Evolutionary conservation across 2,113 vertebrate genomes (phyloP).

Genomic region (Odontophorus gujanensis): DNA sequence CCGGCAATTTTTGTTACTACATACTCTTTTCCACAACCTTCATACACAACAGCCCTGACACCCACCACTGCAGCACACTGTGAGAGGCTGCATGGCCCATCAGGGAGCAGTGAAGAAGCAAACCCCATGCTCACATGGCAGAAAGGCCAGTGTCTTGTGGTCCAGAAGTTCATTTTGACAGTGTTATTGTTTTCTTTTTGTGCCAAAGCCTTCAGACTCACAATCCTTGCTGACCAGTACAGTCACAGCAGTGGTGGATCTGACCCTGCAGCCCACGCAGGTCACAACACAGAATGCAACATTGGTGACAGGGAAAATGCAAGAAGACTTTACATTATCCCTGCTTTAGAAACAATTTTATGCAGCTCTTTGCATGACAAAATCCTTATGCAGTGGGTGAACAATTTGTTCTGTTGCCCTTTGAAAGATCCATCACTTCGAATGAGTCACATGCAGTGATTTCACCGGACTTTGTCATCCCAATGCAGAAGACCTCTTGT

Average conservation of each 20-base stretch:
- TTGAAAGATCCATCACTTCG: neutral
- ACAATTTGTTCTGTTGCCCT: neutral
- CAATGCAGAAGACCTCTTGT: neutral
- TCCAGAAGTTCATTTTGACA: neutral
- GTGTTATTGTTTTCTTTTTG: neutral
- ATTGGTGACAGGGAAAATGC: neutral
- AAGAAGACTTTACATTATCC: neutral
- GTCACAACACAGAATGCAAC: neutral
- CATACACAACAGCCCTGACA: neutral
- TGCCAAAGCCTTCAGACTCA: neutral
- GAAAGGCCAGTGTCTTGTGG: neutral
- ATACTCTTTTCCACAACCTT: neutral
- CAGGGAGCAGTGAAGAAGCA: neutral
- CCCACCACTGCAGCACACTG: fast-evolving
- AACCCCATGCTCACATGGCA: fast-evolving
- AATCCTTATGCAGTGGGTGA: neutral
- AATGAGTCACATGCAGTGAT: neutral
- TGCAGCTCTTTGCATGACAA: slow-evolving; percentile 4
- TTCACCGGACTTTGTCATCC: neutral
- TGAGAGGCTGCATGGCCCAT: neutral
- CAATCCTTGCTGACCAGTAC: fast-evolving
- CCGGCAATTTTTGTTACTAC: fast-evolving
- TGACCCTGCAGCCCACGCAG: neutral
- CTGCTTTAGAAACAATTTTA: neutral
- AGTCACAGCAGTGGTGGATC: neutral